Percentiles rank a stretch among this genome's conserved stretches.
Conservation (phyloP, 2,797 vertebrate species). For the Emydoidea blandingii region DNA sequence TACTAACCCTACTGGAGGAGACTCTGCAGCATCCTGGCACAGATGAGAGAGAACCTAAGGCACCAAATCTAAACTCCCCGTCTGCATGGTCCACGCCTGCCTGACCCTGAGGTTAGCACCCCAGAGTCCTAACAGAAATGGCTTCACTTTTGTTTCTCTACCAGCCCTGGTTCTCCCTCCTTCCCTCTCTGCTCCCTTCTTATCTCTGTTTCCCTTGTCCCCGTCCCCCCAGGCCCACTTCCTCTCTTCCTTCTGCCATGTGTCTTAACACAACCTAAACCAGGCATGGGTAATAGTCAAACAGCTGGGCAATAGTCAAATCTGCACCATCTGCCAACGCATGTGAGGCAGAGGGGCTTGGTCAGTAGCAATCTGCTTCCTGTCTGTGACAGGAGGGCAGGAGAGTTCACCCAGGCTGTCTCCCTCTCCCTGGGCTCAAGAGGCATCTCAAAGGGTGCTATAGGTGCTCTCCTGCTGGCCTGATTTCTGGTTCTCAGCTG, state of each 20-base stretch:
- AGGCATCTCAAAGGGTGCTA: background rate
- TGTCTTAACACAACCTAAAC: background rate
- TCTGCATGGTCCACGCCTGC: background rate
- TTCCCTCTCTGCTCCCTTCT: background rate
- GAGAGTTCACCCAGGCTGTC: background rate
- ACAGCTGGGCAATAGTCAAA: background rate
- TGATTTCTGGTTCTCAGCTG: background rate
- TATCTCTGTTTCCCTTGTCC: background rate
- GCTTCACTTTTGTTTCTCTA: background rate
- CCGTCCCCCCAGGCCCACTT: background rate
- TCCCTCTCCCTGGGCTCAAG: background rate
- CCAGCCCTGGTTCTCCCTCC: background rate
- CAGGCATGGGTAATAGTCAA: background rate
- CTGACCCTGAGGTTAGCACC: background rate
- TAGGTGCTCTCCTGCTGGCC: background rate
- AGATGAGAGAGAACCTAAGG: background rate
- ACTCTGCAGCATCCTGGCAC: background rate
- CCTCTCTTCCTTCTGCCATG: background rate
- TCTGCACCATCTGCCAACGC: background rate
- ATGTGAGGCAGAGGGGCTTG: background rate
- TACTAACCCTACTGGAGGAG: background rate
- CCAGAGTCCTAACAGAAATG: no score
- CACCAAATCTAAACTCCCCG: background rate
- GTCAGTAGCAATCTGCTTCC: background rate
- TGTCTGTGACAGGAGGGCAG: background rate